Evolutionary conservation across 2,797 vertebrate species (phyloP), one percentile per base, ranked within the genome.

Genomic region (Gymnodraco acuticeps): DNA sequence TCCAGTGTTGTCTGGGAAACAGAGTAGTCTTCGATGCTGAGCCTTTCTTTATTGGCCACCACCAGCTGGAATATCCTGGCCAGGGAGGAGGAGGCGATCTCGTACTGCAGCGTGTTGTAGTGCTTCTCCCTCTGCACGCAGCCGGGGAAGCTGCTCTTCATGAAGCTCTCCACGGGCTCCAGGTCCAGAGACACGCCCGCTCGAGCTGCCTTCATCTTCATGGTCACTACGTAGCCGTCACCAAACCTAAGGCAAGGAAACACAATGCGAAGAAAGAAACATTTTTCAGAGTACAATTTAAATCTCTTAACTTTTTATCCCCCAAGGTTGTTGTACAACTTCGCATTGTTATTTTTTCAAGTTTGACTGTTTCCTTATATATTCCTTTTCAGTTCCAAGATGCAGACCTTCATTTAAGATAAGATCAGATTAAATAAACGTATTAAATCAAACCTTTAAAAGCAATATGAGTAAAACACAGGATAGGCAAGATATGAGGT

Each of bases 1-100:
- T 99, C 98, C 84, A 99, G 94, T 0, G 97, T 99, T 50, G 97
- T 99, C 94, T 99, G 98, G 47, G 98, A 97, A 71, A 99, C 95
- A 0, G 98, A 97, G 85, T 97, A 99, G 85, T 99, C 98, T 83
- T 99, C 98, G 3, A 99, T 96, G 90, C 96, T 94, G 81, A 99
- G 93, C 61, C 93, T 94, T 55, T 99, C 97, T 92, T 97, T 98
- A 89, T 98, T 98, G 89, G 97, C 95, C 68, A 97, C 87, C 83
- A 99, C 96, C 85, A 99, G 90, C 91, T 96, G 97, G 89, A 99
- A 99, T 92, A 99, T 95, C 83, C 95, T 96, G 54, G 98, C 97
- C 17, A 99, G 92, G 5, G 98, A 99, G 27, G 96, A 95, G 65
- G 96, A 92, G 64, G 96, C 92, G 54, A 99, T 96, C 89, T 98